Base-by-base conservation (phyloP, 1,140 invertebrate species). In the Cylas formicarius region DNA sequence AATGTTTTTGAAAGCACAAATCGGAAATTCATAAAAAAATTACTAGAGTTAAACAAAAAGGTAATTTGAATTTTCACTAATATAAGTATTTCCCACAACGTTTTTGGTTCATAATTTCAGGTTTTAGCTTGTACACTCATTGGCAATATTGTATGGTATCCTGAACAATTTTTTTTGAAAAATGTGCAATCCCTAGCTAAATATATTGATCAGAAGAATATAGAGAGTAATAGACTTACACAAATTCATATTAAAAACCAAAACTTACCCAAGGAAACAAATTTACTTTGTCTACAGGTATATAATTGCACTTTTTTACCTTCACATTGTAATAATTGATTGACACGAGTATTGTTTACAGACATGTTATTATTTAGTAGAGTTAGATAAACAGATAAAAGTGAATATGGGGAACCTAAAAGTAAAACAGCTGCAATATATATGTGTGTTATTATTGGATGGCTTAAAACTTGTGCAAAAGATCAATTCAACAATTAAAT, bases 141-240 rank as follows among this genome's bases (percentile, higher is more conserved):
- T 34, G 86, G 85, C 2, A 84, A 84, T 62, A 70, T 83, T 13
- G 60, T 89, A 21, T 91, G 86, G 86, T 77, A 83, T 58, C 84
- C 88, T 4, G 84, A 83, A 62, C 71, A 75, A 48, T 90, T 90
- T 67, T 68, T 90, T 10, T 64, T 76, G 22, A 70, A 71, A 51
- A 75, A 80, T 66, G 60, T 81, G 21, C 72, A 75, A 38, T 68
- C 75, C 27, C 63, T 78, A 44, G 60, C 67, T 39, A 74, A 77
- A 55, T 66, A 70, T 39, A 58, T 79, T 20, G 77, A 82, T 61
- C 72, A 72, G 31, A 85, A 83, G 66, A 60, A 73, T 27, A 63
- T 75, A 36, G 69, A 68, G 16, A 71, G 69, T 49, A 56, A 71
- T 40, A 69, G 81, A 17, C 65, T 76, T 47, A 57, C 64, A 3